Evolutionary conservation across 1,140 invertebrate species (phyloP).

Genomic region (Nebria ingens): DNA sequence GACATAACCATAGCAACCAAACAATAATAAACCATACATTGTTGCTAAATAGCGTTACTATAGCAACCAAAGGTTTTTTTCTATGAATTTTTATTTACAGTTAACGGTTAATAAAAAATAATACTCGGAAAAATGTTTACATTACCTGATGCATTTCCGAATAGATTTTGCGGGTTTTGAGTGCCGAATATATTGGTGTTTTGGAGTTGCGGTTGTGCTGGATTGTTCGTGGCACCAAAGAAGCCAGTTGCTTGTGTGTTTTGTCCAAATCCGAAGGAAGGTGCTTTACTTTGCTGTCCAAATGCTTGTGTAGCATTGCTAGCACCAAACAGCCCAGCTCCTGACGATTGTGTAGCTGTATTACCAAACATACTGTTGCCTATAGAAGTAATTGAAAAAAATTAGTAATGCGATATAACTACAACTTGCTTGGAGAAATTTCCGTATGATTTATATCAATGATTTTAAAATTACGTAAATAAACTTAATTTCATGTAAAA

Average conservation of each 20-base stretch:
- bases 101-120: no score
- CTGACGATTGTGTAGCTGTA: constrained; percentile 32
- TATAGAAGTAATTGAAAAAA: constrained; percentile 26
- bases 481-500: no score
- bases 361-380: constrained; percentile 24
- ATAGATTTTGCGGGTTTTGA: constrained; percentile 20
- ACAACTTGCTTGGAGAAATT: no score
- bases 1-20: no score
- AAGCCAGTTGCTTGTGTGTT: constrained; percentile 40
- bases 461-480: no score
- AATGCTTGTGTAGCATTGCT: constrained; percentile 43
- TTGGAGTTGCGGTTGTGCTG: constrained; percentile 13
- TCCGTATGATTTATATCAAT: no score
- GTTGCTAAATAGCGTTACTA: no score
- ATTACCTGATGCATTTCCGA: constrained; percentile 18
- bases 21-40: no score
- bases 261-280: constrained; percentile 45
- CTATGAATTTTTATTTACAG: no score
- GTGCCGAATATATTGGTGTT: constrained; percentile 24
- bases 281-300: constrained; percentile 47
- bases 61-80: no score
- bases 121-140: neutral
- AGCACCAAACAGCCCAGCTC: constrained; percentile 43
- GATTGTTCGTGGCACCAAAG: constrained; percentile 37
- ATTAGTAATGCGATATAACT: no score